Percentiles rank a stretch among this genome's conserved stretches.
These are phyloP conservation scores for Peromyscus californicus DNA, from an alignment of 2,113 vertebrate genomes.

Conservation along the genomic window DNA sequence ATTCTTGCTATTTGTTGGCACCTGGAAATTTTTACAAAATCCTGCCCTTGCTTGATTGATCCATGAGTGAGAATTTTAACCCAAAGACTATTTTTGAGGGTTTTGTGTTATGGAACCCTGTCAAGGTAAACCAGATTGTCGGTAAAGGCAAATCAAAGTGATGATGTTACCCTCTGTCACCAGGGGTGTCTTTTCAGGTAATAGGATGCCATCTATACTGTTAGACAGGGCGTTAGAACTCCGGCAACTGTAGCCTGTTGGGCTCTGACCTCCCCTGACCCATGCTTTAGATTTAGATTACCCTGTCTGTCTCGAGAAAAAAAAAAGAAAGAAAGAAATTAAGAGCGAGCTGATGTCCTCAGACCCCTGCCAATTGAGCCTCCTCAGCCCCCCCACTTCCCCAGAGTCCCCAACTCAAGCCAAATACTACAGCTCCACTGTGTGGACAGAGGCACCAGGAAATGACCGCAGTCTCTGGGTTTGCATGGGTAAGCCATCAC, in stretches of 20 bases:
- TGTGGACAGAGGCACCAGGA: neutral
- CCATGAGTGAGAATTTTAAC: slow-evolving; percentile 30
- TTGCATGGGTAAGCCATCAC: neutral
- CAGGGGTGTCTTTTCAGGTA: neutral
- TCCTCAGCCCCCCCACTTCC: neutral
- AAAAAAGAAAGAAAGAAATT: neutral
- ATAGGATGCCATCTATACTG: neutral
- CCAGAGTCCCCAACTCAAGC: neutral
- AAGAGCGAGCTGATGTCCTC: neutral
- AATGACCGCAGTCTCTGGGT: neutral
- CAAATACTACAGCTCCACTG: neutral
- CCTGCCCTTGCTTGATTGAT: neutral
- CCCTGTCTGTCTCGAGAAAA: neutral
- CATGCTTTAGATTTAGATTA: neutral
- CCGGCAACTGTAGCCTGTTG: neutral
- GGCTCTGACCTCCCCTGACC: neutral
- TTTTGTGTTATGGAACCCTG: neutral
- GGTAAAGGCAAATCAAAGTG: neutral
- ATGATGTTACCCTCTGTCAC: neutral
- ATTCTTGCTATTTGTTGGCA: neutral
- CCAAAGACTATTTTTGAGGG: neutral
- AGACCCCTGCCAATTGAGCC: neutral
- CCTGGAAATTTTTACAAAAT: slow-evolving; percentile 23
- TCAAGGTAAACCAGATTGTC: neutral
- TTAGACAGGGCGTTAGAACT: neutral